Conservation (phyloP, 1,140 invertebrate species). For the Oryzaephilus surinamensis region DNA sequence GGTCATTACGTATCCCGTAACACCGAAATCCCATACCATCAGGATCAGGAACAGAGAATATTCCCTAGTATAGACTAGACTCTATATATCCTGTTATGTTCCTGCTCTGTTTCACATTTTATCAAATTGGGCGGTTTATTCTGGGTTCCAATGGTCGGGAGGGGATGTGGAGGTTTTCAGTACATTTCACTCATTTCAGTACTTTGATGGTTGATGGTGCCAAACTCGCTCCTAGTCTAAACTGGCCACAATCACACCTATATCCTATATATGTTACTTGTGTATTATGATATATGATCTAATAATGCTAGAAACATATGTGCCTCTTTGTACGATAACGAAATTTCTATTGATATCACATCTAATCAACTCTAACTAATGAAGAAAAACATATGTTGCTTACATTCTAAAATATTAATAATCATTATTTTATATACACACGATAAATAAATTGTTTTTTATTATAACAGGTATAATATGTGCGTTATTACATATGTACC, state of each 20-base stretch:
- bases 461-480: too few relatives aligned
- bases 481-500: too few relatives aligned
- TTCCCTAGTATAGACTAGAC: too few relatives aligned
- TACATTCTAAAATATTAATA: conserved; percentile 22
- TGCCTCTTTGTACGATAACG: conserved; percentile 33
- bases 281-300: conserved; percentile 35
- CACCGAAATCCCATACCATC: conserved; percentile 7
- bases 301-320: conserved; percentile 36
- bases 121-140: too few relatives aligned
- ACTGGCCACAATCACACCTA: conserved; percentile 33
- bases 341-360: conserved; percentile 34
- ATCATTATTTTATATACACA: conserved; percentile 1
- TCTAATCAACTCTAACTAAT: conserved; percentile 34
- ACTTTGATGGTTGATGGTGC: too few relatives aligned
- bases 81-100: too few relatives aligned
- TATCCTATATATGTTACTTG: too few relatives aligned
- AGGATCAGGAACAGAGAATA: too few relatives aligned
- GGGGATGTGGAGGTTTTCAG: conserved; percentile 11
- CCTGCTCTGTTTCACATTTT: too few relatives aligned
- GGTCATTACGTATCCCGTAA: conserved; percentile 33
- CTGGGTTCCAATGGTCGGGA: too few relatives aligned
- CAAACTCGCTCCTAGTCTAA: conserved; percentile 22
- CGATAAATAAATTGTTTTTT: too few relatives aligned
- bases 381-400: conserved; percentile 32
- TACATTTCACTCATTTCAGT: too few relatives aligned